Conservation (phyloP, 2,888 invertebrate genomes). For the Phragmatobia fuliginosa region DNA sequence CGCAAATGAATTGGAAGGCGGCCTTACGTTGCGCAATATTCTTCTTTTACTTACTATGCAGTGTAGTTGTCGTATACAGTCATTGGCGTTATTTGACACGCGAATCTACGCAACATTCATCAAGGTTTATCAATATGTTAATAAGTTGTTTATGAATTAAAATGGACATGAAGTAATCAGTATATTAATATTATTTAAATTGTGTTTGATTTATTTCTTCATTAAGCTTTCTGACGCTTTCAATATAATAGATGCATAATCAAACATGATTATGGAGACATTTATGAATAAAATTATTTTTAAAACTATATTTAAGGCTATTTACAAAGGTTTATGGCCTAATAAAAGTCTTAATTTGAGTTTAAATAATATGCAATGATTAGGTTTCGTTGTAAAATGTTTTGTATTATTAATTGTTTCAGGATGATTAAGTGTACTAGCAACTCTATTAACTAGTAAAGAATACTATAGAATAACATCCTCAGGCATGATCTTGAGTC, state of each 20-base stretch:
- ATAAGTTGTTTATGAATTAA: slow-evolving; percentile 25
- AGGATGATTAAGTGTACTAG: background rate
- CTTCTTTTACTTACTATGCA: slow-evolving; percentile 7
- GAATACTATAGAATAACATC: background rate
- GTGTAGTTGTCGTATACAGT: slow-evolving; percentile 20
- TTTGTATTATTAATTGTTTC: background rate
- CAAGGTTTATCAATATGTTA: slow-evolving; percentile 28
- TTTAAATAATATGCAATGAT: background rate
- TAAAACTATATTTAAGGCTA: background rate
- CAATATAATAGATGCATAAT: background rate
- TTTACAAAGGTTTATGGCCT: background rate
- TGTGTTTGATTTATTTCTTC: slow-evolving; percentile 20
- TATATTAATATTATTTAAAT: slow-evolving; percentile 18
- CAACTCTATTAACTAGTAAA: background rate
- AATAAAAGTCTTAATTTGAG: background rate
- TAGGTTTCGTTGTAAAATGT: background rate
- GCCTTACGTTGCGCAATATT: slow-evolving; percentile 23
- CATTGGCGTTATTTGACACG: slow-evolving; percentile 16
- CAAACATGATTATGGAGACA: background rate
- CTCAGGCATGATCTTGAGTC: background rate
- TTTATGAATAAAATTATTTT: slow-evolving; percentile 1
- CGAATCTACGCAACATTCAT: slow-evolving; percentile 28
- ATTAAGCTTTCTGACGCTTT: background rate
- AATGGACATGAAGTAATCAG: slow-evolving; percentile 21
- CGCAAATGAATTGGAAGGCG: background rate